These are phyloP conservation scores for Pyralis farinalis DNA, from an alignment of 2,888 invertebrate species.

Conservation along the genomic window DNA sequence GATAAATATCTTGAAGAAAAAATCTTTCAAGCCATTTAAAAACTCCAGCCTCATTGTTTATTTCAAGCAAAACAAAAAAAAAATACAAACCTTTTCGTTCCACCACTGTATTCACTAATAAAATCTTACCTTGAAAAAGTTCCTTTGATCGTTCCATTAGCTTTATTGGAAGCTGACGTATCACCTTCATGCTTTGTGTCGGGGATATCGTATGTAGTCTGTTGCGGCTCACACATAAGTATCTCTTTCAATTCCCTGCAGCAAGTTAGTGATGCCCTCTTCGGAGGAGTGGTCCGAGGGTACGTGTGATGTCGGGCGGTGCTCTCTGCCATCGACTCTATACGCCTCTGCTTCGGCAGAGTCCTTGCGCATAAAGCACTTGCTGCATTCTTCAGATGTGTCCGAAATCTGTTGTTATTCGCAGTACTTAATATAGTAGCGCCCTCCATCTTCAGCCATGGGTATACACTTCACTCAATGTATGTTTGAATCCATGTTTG, in stretches of 20 bases:
- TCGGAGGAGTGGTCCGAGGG: conserved; percentile 60
- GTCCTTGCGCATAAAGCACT: conserved; percentile 70
- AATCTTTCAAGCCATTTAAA: no score
- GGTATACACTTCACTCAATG: conserved; percentile 43
- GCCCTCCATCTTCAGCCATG: conserved; percentile 65
- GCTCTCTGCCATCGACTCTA: conserved; percentile 44
- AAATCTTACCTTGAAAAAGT: conserved; percentile 61
- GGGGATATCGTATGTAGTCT: conserved; percentile 36
- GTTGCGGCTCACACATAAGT: conserved; percentile 40
- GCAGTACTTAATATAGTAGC: conserved; percentile 69
- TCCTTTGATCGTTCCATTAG: conserved; percentile 54
- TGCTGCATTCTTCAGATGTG: conserved; percentile 71
- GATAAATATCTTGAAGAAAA: no score
- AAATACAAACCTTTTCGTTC: no score
- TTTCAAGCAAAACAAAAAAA: no score
- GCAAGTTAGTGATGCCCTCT: conserved; percentile 57
- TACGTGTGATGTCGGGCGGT: conserved; percentile 65
- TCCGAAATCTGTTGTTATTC: conserved; percentile 66
- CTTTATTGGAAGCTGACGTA: conserved; percentile 31
- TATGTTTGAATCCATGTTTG: conserved; percentile 59
- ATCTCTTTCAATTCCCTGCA: conserved; percentile 51
- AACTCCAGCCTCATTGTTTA: no score
- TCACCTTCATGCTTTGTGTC: conserved; percentile 41
- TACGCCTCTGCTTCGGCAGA: conserved; percentile 69
- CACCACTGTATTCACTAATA: no score